phyloP scores from a whole-genome alignment of 2,797 vertebrate species.

The Anisognathus igniventris region DNA sequence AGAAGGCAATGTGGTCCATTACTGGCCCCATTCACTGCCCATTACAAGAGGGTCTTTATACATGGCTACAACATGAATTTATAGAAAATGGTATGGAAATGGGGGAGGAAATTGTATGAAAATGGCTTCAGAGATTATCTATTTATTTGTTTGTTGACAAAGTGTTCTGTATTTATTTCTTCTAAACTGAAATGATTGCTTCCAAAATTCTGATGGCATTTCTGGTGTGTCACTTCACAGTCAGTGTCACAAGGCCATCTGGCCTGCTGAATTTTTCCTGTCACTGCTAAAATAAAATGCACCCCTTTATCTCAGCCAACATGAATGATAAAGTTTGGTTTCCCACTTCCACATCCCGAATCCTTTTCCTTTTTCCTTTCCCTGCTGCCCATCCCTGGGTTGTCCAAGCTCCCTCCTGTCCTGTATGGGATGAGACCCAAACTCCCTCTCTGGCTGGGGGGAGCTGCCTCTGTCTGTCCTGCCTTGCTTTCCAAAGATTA shows the following conservation, averaged over 20 bases:
- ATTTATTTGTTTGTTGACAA: neutral
- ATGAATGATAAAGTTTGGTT: neutral
- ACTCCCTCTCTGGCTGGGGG: accelerated
- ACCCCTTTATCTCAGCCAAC: neutral
- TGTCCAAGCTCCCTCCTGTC: accelerated
- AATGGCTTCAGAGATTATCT: neutral
- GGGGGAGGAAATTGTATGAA: neutral
- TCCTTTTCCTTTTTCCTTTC: neutral
- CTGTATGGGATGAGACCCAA: accelerated
- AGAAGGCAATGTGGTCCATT: neutral
- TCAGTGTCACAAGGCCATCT: neutral
- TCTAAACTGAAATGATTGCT: neutral
- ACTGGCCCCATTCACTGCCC: neutral
- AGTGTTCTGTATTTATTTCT: neutral
- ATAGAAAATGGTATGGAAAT: neutral
- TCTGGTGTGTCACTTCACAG: neutral
- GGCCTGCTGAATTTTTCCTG: neutral
- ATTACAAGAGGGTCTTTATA: neutral
- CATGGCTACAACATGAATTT: neutral
- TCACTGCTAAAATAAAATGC: neutral
- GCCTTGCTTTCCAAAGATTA: neutral
- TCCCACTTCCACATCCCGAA: neutral
- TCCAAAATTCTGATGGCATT: neutral
- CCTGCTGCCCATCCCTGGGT: neutral
- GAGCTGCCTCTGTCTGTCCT: neutral